Percentiles rank a stretch among this genome's conserved stretches.
Evolutionary conservation across 2,888 invertebrate genomes (phyloP).

Genomic region (Eurois occulta): DNA sequence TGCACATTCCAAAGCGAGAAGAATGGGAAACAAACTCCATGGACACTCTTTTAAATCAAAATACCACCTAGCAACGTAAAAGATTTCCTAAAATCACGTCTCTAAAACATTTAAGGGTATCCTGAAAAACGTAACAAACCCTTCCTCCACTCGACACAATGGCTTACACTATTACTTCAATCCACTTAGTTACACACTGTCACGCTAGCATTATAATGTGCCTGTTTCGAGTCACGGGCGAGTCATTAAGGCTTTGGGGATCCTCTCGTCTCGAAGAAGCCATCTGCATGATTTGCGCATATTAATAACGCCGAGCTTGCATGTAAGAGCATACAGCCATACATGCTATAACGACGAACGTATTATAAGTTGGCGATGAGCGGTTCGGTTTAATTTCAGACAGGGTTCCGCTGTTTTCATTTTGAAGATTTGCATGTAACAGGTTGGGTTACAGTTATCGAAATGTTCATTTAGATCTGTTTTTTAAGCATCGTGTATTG

Average conservation of each 20-base stretch:
- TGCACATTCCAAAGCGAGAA: no score
- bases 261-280: constrained; percentile 77
- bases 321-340: constrained; percentile 53
- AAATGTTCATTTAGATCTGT: constrained; percentile 32
- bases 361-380: constrained; percentile 65
- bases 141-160: constrained; percentile 46
- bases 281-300: constrained; percentile 85
- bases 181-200: constrained; percentile 63
- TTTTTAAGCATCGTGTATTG: constrained; percentile 12
- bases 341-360: constrained; percentile 59
- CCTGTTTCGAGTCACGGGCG: constrained; percentile 69
- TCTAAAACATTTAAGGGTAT: constrained; percentile 11
- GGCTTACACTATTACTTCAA: constrained; percentile 50
- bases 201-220: constrained; percentile 65
- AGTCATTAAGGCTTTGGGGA: constrained; percentile 74
- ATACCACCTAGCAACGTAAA: neutral
- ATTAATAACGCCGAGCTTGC: constrained; percentile 81
- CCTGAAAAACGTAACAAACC: constrained; percentile 33
- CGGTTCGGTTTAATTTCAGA: constrained; percentile 60
- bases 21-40: no score
- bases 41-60: no score
- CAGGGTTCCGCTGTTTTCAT: constrained; percentile 57
- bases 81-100: neutral
- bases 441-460: constrained; percentile 43
- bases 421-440: constrained; percentile 59